phyloP scores from a whole-genome alignment of 2,797 vertebrate genomes.

The Paramormyrops hopkinsi region DNA sequence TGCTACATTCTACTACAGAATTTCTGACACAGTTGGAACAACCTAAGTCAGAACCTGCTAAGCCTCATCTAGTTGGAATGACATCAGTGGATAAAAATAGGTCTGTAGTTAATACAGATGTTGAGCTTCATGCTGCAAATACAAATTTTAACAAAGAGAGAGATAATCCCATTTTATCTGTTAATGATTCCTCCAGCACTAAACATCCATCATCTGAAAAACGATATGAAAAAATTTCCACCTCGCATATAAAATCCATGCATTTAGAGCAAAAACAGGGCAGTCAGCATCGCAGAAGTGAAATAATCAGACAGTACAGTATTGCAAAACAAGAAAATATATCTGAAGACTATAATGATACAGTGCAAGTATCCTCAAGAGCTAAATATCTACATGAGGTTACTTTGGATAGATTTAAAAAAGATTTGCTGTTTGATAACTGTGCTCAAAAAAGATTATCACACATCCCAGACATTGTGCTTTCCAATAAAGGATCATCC shows the following conservation, averaged over 20 bases:
- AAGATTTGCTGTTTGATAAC: constrained; percentile 38
- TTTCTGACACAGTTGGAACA: background rate
- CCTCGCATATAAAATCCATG: background rate
- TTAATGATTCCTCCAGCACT: constrained; percentile 59
- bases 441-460: background rate
- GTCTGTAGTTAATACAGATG: constrained; percentile 7
- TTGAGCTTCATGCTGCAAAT: background rate
- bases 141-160: constrained; percentile 44
- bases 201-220: constrained; percentile 40
- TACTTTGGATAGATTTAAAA: constrained; percentile 50
- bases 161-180: constrained; percentile 55
- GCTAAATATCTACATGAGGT: constrained; percentile 35
- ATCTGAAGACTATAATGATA: background rate
- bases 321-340: background rate
- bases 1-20: background rate
- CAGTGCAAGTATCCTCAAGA: constrained; percentile 17
- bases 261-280: background rate
- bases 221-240: background rate
- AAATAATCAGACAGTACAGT: constrained; percentile 10
- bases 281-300: background rate
- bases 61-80: background rate
- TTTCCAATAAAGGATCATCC: constrained; percentile 26
- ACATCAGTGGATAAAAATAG: background rate
- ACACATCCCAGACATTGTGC: background rate
- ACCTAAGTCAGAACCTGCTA: background rate